phyloP scores from a whole-genome alignment of 2,888 invertebrate species.

The Xanthia togata region DNA sequence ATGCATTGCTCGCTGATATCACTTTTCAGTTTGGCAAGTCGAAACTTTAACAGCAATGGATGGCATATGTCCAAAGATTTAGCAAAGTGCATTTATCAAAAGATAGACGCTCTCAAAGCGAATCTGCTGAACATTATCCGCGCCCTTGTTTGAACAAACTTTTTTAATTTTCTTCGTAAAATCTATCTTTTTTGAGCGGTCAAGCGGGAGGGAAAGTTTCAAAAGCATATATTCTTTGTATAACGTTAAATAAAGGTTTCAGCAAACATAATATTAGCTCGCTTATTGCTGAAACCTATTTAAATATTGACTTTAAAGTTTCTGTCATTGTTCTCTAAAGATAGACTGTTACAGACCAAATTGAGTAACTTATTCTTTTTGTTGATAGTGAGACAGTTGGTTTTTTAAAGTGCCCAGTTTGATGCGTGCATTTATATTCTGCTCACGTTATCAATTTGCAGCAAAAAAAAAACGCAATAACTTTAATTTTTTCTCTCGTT shows the following conservation, averaged over 20 bases:
- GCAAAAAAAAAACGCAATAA: too few species aligned
- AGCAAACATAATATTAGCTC: constrained; percentile 50
- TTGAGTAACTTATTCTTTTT: constrained; percentile 43
- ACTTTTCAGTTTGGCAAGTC: neutral
- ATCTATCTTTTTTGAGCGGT: constrained; percentile 77
- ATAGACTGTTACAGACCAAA: constrained; percentile 17
- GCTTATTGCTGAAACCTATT: constrained; percentile 55
- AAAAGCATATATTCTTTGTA: constrained; percentile 73
- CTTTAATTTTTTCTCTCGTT: too few species aligned
- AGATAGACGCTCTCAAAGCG: constrained; percentile 59
- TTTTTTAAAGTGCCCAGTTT: constrained; percentile 28
- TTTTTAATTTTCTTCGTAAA: constrained; percentile 83
- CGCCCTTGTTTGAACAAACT: constrained; percentile 80
- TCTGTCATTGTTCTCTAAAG: constrained; percentile 40
- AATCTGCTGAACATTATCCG: constrained; percentile 67
- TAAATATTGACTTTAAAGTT: constrained; percentile 62
- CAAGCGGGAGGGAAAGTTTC: constrained; percentile 76
- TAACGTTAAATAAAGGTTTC: constrained; percentile 59
- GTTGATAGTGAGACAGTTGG: constrained; percentile 47
- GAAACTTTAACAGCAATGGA: constrained; percentile 47
- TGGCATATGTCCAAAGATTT: constrained; percentile 49
- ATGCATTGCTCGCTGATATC: constrained; percentile 33
- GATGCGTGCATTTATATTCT: constrained; percentile 43
- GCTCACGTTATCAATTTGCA: constrained; percentile 50
- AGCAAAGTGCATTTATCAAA: constrained; percentile 49